These are phyloP conservation scores for Hemithea aestivaria DNA, from an alignment of 2,888 invertebrate genomes.

Conservation along the genomic window DNA sequence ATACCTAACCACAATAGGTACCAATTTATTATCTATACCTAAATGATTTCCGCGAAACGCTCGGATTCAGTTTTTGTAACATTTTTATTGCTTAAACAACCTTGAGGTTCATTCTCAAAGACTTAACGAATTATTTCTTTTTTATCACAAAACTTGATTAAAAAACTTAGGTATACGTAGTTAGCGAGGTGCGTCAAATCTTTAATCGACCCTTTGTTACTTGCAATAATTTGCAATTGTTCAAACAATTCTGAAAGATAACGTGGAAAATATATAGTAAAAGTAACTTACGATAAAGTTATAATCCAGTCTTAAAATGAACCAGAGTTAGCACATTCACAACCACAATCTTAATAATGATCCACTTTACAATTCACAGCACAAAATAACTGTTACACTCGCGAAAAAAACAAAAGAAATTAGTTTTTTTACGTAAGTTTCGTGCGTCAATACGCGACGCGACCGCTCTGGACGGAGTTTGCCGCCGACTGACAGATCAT, in stretches of 20 bases:
- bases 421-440: slow-evolving; percentile 69
- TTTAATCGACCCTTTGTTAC: neutral
- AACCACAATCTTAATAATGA: slow-evolving; percentile 36
- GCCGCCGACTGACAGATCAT: slow-evolving; percentile 54
- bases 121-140: slow-evolving; percentile 10
- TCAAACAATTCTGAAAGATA: slow-evolving; percentile 12
- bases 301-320: slow-evolving; percentile 35
- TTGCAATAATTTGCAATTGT: slow-evolving; percentile 9
- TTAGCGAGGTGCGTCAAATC: neutral
- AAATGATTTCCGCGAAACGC: no score
- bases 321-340: slow-evolving; percentile 63
- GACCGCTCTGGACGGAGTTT: slow-evolving; percentile 28
- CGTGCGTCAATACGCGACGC: slow-evolving; percentile 39
- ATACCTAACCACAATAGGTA: no score
- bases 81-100: slow-evolving; percentile 19
- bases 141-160: slow-evolving; percentile 13
- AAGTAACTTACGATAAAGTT: slow-evolving; percentile 24
- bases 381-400: slow-evolving; percentile 20
- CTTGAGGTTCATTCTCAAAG: slow-evolving; percentile 23
- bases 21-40: no score
- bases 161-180: neutral
- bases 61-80: neutral
- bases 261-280: slow-evolving; percentile 1
- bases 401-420: slow-evolving; percentile 43
- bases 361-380: slow-evolving; percentile 24